phyloP scores from a whole-genome alignment of 2,888 invertebrate species.

The Saturnia japonica region DNA sequence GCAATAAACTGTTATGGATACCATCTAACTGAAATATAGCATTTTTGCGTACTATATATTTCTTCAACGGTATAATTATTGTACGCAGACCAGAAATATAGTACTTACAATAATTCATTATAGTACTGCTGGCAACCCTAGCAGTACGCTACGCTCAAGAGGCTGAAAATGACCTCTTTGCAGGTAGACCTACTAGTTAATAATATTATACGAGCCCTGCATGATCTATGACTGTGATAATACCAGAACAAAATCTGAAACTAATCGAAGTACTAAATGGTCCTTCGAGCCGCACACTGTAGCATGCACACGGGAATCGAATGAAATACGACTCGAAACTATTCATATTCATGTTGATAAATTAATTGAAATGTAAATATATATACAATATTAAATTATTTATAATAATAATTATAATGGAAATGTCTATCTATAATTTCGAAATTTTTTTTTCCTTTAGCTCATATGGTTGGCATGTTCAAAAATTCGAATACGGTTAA shows the following conservation, averaged over 20 bases:
- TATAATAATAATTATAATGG: too few species aligned
- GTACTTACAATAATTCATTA: background rate
- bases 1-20: background rate
- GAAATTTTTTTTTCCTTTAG: too few species aligned
- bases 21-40: background rate
- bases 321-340: background rate
- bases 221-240: background rate
- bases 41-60: too few species aligned
- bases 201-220: background rate
- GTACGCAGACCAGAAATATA: background rate
- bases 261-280: background rate
- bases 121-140: background rate
- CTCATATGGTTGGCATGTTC: too few species aligned
- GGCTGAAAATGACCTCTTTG: background rate
- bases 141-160: background rate
- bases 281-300: background rate
- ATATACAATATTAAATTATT: too few species aligned
- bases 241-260: background rate
- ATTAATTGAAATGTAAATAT: too few species aligned
- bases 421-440: too few species aligned
- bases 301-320: background rate
- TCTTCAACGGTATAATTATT: background rate
- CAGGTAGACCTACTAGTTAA: background rate
- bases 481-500: too few species aligned
- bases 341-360: too few species aligned